Conservation (phyloP, 2,888 invertebrate genomes). For the Chaetogeoica ovagalla region DNA sequence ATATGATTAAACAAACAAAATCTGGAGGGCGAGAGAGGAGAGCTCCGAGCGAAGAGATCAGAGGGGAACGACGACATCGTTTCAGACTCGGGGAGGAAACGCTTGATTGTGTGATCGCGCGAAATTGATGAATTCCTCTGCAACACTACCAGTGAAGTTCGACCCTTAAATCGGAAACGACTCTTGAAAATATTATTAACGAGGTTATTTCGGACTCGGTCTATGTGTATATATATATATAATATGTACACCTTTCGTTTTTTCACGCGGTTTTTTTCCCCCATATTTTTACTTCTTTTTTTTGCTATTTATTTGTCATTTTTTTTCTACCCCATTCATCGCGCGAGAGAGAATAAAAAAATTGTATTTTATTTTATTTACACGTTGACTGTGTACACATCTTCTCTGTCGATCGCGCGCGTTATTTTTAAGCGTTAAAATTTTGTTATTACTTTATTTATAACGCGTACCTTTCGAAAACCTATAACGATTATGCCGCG, state of each 20-base stretch:
- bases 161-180: slow-evolving; percentile 44
- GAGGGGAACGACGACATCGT: slow-evolving; percentile 12
- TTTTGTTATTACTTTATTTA: too few relatives aligned
- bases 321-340: not conserved
- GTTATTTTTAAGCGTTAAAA: too few relatives aligned
- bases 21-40: not conserved
- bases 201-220: slow-evolving; percentile 34
- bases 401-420: too few relatives aligned
- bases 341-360: too few relatives aligned
- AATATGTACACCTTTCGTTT: not conserved
- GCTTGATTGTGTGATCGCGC: slow-evolving; percentile 44
- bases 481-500: too few relatives aligned
- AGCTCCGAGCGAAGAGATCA: not conserved
- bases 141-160: not conserved
- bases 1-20: slow-evolving; percentile 33
- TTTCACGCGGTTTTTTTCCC: not conserved
- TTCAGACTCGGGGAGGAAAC: not conserved
- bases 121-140: slow-evolving; percentile 49
- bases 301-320: not conserved
- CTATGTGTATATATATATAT: too few relatives aligned
- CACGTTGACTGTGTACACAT: too few relatives aligned
- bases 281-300: not conserved
- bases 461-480: too few relatives aligned
- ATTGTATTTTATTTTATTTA: too few relatives aligned
- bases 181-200: slow-evolving; percentile 53